These are phyloP conservation scores for Dendronephthya gigantea DNA, from an alignment of 64 coral and sea anemone genomes.

Conservation along the genomic window DNA sequence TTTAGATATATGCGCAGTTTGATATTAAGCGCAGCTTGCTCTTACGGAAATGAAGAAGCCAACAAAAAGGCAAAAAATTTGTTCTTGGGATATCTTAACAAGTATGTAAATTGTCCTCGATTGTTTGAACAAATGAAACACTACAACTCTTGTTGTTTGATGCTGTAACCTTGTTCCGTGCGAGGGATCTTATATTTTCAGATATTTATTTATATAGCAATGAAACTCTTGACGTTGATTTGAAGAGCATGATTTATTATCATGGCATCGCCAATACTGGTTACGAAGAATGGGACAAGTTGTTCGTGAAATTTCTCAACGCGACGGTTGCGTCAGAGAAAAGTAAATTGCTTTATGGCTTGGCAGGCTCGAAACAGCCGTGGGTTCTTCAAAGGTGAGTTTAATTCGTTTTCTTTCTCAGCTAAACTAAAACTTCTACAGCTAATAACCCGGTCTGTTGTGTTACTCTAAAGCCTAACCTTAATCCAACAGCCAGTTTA, in stretches of 20 bases:
- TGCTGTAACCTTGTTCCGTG: no score
- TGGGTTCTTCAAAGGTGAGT: not conserved
- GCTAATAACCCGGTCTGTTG: no score
- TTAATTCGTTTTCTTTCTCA: not conserved
- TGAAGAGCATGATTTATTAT: not conserved
- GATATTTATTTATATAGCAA: not conserved
- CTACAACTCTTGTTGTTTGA: no score
- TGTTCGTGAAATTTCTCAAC: conserved; percentile 4
- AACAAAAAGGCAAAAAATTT: not conserved
- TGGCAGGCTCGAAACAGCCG: not conserved
- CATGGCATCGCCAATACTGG: conserved; percentile 4
- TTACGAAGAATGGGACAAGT: not conserved
- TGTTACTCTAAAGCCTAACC: no score
- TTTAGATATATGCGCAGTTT: not conserved
- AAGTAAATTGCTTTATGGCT: not conserved
- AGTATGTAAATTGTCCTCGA: not conserved
- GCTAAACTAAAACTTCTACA: no score
- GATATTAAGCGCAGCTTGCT: not conserved
- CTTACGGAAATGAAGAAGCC: not conserved
- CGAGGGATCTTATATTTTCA: no score
- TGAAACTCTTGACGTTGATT: not conserved
- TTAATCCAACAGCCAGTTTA: no score
- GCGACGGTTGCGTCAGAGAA: not conserved
- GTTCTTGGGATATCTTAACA: conserved; percentile 5
- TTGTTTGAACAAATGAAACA: not conserved